Percentiles rank a stretch among this genome's conserved stretches.
These are phyloP conservation scores for Spodoptera littoralis DNA, from an alignment of 2,888 invertebrate genomes.

Conservation along the genomic window DNA sequence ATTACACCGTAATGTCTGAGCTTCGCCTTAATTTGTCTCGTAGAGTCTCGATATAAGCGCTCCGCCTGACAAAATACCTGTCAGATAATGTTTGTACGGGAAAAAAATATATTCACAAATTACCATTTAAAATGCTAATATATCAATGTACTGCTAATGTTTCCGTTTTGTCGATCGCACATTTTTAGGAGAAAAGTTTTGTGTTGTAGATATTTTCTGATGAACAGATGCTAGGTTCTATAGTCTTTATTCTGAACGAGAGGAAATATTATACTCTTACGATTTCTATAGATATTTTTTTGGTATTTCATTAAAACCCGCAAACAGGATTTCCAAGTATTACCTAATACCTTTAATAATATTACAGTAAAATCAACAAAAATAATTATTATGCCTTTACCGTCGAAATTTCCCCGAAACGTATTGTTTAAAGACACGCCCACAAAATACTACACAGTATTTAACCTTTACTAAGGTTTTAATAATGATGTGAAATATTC, in stretches of 20 bases:
- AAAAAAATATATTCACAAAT: conserved; percentile 47
- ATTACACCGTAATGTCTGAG: conserved; percentile 64
- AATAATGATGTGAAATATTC: conserved; percentile 33
- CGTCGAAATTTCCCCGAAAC: background rate
- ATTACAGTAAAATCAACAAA: too few species aligned
- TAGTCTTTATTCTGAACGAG: too few species aligned
- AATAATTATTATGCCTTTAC: too few species aligned
- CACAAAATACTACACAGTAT: conserved; percentile 11
- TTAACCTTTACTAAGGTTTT: conserved; percentile 23
- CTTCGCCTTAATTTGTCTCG: conserved; percentile 64
- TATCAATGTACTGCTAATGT: conserved; percentile 31
- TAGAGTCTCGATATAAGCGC: conserved; percentile 64
- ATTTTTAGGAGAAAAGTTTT: background rate
- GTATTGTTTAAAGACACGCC: conserved; percentile 19
- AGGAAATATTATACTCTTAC: too few species aligned
- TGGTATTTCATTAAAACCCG: too few species aligned
- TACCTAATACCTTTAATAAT: too few species aligned
- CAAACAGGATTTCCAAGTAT: too few species aligned
- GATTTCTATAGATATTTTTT: too few species aligned
- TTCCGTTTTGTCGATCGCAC: background rate
- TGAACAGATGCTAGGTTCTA: too few species aligned
- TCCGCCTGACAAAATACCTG: conserved; percentile 67
- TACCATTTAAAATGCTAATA: conserved; percentile 49
- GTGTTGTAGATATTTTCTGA: too few species aligned
- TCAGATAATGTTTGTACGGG: conserved; percentile 63